phyloP scores from a whole-genome alignment of 1,140 invertebrate species.

The Parasteatoda tepidariorum region DNA sequence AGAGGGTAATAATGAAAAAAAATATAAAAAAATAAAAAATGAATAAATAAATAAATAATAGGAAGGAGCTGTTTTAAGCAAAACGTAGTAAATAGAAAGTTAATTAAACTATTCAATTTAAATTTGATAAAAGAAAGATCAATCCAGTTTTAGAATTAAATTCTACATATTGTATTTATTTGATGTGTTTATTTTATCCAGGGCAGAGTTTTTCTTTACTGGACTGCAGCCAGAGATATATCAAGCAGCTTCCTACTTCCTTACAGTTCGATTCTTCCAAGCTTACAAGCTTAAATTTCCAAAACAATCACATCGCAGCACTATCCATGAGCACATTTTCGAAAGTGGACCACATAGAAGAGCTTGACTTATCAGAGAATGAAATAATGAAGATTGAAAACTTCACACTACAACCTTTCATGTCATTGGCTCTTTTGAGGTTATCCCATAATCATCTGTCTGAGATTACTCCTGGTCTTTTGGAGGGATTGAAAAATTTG shows the following conservation, averaged over 20 bases:
- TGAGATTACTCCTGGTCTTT: conserved; percentile 2
- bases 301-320: not conserved
- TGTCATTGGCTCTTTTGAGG: not conserved
- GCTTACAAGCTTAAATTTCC: conserved; percentile 9
- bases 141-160: too few relatives aligned
- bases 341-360: not conserved
- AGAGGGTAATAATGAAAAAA: too few relatives aligned
- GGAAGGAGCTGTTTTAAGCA: too few relatives aligned
- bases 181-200: too few relatives aligned
- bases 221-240: conserved; percentile 15
- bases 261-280: not conserved
- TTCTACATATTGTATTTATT: too few relatives aligned
- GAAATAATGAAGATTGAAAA: not conserved
- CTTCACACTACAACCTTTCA: conserved; percentile 14
- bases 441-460: conserved; percentile 9
- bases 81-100: too few relatives aligned
- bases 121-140: too few relatives aligned
- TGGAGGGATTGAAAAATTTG: conserved; percentile 20
- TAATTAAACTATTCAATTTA: too few relatives aligned
- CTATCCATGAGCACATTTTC: conserved; percentile 5
- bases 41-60: too few relatives aligned
- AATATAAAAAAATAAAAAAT: too few relatives aligned
- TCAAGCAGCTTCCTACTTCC: not conserved
- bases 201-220: not conserved
- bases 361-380: conserved; percentile 23